Conservation (phyloP, 2,113 vertebrate species). For the Raja brachyura region DNA sequence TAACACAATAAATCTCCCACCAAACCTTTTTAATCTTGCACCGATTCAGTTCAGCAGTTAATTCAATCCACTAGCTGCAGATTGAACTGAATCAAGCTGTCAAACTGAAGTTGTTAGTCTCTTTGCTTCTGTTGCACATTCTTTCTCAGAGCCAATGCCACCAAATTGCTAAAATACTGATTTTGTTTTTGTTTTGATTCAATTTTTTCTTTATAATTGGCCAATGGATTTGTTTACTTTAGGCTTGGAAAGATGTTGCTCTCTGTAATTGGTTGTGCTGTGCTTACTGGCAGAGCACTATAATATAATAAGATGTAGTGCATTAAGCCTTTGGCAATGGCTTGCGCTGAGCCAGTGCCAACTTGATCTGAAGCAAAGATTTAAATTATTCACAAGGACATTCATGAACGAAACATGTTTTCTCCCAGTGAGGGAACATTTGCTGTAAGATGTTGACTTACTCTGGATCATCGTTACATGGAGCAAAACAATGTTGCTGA, state of each 20-base stretch:
- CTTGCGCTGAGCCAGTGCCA: not conserved
- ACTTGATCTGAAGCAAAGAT: not conserved
- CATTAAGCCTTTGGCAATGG: not conserved
- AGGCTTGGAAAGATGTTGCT: not conserved
- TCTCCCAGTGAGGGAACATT: slow-evolving; percentile 20
- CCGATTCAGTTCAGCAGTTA: not conserved
- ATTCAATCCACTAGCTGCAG: not conserved
- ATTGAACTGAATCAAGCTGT: not conserved
- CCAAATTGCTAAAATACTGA: not conserved
- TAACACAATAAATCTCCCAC: not conserved
- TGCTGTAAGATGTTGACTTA: slow-evolving; percentile 13
- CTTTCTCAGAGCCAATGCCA: not conserved
- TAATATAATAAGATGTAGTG: slow-evolving; percentile 9
- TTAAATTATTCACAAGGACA: not conserved
- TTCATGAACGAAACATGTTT: slow-evolving; percentile 21
- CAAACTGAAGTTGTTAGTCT: not conserved
- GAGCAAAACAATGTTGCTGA: not conserved
- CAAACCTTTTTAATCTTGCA: not conserved
- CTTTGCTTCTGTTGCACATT: not conserved
- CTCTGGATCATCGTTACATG: not conserved
- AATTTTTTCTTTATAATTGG: not conserved
- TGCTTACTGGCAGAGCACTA: not conserved
- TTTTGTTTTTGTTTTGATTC: not conserved
- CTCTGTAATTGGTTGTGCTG: not conserved
- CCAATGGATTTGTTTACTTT: not conserved